These are phyloP conservation scores for Drosophila dunni DNA, from an alignment of 1,140 invertebrate species.

Conservation along the genomic window DNA sequence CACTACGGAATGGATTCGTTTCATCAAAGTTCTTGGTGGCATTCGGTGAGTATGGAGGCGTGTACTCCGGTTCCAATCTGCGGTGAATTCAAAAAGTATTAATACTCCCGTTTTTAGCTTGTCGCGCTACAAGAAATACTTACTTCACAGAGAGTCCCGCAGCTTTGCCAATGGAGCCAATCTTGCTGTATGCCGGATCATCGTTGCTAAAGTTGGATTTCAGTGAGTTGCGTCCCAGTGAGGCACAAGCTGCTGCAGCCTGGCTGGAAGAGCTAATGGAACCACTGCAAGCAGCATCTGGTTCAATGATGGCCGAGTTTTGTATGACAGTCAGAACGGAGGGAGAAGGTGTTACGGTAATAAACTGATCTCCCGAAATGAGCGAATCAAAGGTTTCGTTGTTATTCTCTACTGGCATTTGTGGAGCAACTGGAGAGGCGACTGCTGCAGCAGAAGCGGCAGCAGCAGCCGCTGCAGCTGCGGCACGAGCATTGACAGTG, in stretches of 20 bases:
- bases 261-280: conserved; percentile 75
- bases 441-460: conserved; percentile 77
- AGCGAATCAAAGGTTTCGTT: conserved; percentile 76
- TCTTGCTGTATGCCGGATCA: conserved; percentile 79
- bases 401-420: conserved; percentile 73
- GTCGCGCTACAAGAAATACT: background rate
- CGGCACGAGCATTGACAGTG: conserved; percentile 70
- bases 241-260: conserved; percentile 61
- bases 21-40: conserved; percentile 81
- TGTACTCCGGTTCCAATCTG: conserved; percentile 77
- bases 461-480: conserved; percentile 63
- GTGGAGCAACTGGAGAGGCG: conserved; percentile 43
- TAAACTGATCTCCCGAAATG: conserved; percentile 68
- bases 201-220: conserved; percentile 82
- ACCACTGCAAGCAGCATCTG: conserved; percentile 69
- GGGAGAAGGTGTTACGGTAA: conserved; percentile 75
- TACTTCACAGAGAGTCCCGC: conserved; percentile 81
- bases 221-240: conserved; percentile 75
- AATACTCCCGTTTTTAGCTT: too few relatives aligned
- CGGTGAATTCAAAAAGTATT: background rate
- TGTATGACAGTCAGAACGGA: conserved; percentile 83
- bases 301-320: conserved; percentile 76
- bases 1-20: conserved; percentile 82
- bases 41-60: conserved; percentile 72
- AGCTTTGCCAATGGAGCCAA: conserved; percentile 81